A percentile compares a stretch with the other conserved stretches of the same genome.
phyloP scores from a whole-genome alignment of 2,797 vertebrate species.

The Botia almorhae region DNA sequence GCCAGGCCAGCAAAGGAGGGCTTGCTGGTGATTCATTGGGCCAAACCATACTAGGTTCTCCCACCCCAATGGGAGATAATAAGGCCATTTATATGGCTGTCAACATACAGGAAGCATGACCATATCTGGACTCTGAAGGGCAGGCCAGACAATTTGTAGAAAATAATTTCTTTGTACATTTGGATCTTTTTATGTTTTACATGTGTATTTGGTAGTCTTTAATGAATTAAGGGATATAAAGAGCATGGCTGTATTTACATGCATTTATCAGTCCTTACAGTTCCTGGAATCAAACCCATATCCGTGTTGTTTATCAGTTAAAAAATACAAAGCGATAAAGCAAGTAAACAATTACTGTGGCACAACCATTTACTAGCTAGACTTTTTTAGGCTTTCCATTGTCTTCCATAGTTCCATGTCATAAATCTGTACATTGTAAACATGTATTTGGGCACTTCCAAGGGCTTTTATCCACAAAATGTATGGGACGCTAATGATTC shows the following conservation, averaged over 20 bases:
- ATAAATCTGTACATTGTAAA: too few species aligned
- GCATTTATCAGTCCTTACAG: neutral
- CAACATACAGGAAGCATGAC: constrained; percentile 59
- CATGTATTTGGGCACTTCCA: too few species aligned
- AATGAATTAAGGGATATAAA: neutral
- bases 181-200: neutral
- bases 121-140: constrained; percentile 63
- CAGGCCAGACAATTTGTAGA: constrained; percentile 55
- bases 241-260: neutral
- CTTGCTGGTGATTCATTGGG: constrained; percentile 77
- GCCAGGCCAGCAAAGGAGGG: constrained; percentile 77
- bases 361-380: too few species aligned
- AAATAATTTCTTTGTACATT: constrained; percentile 6
- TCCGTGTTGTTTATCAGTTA: neutral
- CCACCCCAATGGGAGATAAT: constrained; percentile 76
- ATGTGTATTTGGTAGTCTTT: neutral
- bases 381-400: too few species aligned
- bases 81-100: constrained; percentile 77
- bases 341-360: too few species aligned
- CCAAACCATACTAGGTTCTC: constrained; percentile 70
- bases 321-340: too few species aligned
- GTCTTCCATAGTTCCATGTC: too few species aligned
- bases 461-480: too few species aligned
- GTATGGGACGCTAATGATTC: too few species aligned
- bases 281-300: neutral